Conservation (phyloP, 2,113 vertebrate genomes). For the Atrichornis clamosus region DNA sequence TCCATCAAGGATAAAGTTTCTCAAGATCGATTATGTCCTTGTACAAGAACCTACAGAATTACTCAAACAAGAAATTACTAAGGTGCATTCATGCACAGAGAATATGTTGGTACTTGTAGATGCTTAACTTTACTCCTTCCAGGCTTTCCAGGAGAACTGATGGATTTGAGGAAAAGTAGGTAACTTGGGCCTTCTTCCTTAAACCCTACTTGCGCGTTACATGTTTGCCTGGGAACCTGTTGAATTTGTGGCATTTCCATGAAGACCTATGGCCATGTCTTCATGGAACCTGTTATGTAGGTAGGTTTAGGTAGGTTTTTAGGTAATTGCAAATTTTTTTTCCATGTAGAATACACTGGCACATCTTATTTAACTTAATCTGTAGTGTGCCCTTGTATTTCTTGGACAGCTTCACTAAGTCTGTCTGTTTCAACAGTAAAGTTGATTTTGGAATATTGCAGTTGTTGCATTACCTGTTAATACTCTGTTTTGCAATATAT, state of each 20-base stretch:
- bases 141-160: not conserved
- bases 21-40: not conserved
- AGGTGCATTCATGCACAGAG: not conserved
- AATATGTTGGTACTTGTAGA: not conserved
- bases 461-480: not conserved
- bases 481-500: not conserved
- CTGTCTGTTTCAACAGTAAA: not conserved
- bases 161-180: not conserved
- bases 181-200: not conserved
- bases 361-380: not conserved
- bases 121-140: not conserved
- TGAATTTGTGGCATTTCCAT: not conserved
- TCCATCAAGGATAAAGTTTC: not conserved
- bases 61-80: not conserved
- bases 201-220: accelerated
- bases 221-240: not conserved
- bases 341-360: not conserved
- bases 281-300: not conserved
- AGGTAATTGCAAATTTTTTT: not conserved
- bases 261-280: not conserved
- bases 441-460: not conserved
- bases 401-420: not conserved
- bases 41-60: not conserved
- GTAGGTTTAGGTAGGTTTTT: not conserved
- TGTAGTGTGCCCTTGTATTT: not conserved